A percentile compares a stretch with the other conserved stretches of the same genome.
Evolutionary conservation across 1,140 invertebrate species (phyloP).

Genomic region (Drosophila mayri): DNA sequence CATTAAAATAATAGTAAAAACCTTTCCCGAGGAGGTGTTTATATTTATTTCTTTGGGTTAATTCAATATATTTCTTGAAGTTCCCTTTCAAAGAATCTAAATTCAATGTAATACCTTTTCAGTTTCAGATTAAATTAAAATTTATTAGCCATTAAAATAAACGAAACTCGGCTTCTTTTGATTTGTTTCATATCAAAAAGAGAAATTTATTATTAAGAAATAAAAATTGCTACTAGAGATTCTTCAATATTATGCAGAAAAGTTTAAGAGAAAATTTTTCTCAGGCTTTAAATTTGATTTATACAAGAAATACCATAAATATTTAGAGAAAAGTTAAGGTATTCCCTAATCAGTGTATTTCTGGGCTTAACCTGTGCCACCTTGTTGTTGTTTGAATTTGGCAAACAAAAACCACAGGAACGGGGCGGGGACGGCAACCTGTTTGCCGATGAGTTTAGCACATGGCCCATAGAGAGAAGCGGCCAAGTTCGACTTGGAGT

Average conservation of each 20-base stretch:
- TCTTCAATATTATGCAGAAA: neutral
- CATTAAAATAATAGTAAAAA: neutral
- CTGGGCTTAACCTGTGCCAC: slow-evolving; percentile 6
- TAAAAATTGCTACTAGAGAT: neutral
- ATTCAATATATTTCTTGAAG: neutral
- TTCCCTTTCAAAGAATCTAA: neutral
- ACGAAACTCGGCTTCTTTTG: neutral
- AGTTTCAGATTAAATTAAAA: neutral
- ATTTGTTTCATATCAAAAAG: neutral
- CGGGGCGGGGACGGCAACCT: slow-evolving; percentile 54
- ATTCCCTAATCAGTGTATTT: slow-evolving; percentile 6
- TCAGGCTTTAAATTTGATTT: neutral
- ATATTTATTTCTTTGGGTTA: neutral
- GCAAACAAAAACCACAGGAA: slow-evolving; percentile 72
- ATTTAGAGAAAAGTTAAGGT: neutral
- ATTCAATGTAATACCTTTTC: neutral
- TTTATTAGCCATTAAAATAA: neutral
- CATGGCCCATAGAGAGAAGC: slow-evolving; percentile 57
- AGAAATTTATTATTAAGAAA: neutral
- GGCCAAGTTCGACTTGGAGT: slow-evolving; percentile 22
- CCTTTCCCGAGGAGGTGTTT: neutral
- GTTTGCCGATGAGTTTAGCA: slow-evolving; percentile 80
- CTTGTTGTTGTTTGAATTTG: slow-evolving; percentile 78
- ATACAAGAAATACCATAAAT: neutral
- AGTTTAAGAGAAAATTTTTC: neutral